Evolutionary conservation across 2,113 vertebrate genomes (phyloP).

Genomic region (Jacana jacana): DNA sequence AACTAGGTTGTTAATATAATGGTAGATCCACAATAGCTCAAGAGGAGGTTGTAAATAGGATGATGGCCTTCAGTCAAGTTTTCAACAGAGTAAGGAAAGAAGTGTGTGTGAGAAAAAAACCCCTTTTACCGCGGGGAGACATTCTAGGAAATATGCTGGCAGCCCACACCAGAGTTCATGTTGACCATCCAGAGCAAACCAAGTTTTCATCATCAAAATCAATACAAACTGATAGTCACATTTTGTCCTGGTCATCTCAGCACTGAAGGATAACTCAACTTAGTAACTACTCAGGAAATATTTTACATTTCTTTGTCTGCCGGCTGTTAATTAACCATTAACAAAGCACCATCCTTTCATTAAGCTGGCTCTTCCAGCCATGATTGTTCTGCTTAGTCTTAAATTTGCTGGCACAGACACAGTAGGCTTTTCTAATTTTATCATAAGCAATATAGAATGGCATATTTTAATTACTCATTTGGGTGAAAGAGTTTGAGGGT

Average conservation of each 20-base stretch:
- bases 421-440: background rate
- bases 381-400: background rate
- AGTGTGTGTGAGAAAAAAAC: background rate
- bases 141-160: background rate
- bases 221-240: background rate
- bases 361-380: background rate
- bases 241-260: background rate
- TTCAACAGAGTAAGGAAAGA: background rate
- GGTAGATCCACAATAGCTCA: background rate
- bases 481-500: background rate
- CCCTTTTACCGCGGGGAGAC: background rate
- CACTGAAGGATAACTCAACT: background rate
- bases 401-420: background rate
- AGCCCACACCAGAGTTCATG: background rate
- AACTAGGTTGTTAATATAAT: background rate
- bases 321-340: background rate
- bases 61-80: background rate
- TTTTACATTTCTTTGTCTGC: background rate
- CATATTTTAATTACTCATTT: background rate
- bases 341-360: background rate
- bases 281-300: background rate
- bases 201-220: background rate
- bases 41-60: background rate
- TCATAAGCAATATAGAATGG: background rate
- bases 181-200: background rate